Conservation (phyloP, 2,113 vertebrate genomes). For the Galeopterus variegatus region DNA sequence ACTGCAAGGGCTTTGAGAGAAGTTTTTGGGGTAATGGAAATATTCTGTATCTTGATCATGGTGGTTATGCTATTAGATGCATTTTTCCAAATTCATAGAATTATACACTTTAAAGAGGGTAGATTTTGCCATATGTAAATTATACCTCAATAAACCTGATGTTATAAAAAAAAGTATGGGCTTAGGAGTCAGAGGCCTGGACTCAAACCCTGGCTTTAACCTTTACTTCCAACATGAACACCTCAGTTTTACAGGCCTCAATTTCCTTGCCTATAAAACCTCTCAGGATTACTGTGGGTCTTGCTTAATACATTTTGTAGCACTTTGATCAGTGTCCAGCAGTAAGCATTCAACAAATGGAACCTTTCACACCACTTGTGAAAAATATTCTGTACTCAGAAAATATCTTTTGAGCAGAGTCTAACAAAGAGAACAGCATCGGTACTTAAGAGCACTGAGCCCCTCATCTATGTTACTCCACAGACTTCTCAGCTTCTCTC, state of each 20-base stretch:
- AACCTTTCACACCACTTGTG: background rate
- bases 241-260: background rate
- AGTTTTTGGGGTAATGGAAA: background rate
- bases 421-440: background rate
- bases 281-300: background rate
- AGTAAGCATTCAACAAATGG: background rate
- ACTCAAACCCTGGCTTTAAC: background rate
- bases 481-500: background rate
- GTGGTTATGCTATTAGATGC: background rate
- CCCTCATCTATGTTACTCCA: background rate
- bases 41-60: background rate
- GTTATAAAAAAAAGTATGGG: background rate
- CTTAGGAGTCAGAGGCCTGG: background rate
- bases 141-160: background rate
- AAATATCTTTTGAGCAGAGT: background rate
- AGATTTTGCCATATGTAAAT: background rate
- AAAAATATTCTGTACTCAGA: background rate
- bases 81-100: background rate
- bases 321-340: background rate
- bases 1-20: constrained; percentile 10
- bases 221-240: background rate
- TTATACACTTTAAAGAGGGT: background rate
- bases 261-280: constrained; percentile 11
- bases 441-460: background rate
- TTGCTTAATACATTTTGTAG: constrained; percentile 47